Evolutionary conservation across 2,797 vertebrate genomes (phyloP).

Genomic region (Pangasius djambal): DNA sequence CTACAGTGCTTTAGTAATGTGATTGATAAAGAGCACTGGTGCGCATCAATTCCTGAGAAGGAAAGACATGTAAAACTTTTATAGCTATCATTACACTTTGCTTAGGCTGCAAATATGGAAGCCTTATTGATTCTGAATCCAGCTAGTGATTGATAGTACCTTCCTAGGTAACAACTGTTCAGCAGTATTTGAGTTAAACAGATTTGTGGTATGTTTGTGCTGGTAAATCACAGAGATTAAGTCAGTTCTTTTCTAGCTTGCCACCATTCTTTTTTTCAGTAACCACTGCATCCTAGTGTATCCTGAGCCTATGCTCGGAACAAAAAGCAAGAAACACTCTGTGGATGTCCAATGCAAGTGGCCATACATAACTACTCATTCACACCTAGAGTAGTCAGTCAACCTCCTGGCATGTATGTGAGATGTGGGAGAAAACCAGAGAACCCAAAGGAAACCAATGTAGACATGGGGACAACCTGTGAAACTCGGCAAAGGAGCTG

Average conservation of each 20-base stretch:
- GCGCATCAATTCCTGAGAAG: conserved; percentile 63
- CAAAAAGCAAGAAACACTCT: not conserved
- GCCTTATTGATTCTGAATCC: conserved; percentile 66
- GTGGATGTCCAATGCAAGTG: not conserved
- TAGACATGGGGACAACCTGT: not conserved
- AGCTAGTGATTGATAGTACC: conserved; percentile 71
- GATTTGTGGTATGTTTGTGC: conserved; percentile 18
- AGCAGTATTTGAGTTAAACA: conserved; percentile 25
- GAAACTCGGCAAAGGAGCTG: not conserved
- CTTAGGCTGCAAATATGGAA: conserved; percentile 75
- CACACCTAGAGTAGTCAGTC: not conserved
- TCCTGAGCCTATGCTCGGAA: not conserved
- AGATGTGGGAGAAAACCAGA: no score
- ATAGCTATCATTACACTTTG: conserved; percentile 77
- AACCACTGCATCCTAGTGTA: not conserved
- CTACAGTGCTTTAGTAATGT: conserved; percentile 57
- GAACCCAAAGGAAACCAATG: not conserved
- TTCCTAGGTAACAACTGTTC: conserved; percentile 61
- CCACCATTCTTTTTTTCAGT: not conserved
- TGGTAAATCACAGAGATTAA: conserved; percentile 16
- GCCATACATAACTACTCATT: not conserved
- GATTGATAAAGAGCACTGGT: conserved; percentile 69
- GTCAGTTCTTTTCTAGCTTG: not conserved
- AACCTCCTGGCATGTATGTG: not conserved
- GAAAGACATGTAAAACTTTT: conserved; percentile 76